Evolutionary conservation across 2,113 vertebrate species (phyloP).

Genomic region (Hyaena hyaena): DNA sequence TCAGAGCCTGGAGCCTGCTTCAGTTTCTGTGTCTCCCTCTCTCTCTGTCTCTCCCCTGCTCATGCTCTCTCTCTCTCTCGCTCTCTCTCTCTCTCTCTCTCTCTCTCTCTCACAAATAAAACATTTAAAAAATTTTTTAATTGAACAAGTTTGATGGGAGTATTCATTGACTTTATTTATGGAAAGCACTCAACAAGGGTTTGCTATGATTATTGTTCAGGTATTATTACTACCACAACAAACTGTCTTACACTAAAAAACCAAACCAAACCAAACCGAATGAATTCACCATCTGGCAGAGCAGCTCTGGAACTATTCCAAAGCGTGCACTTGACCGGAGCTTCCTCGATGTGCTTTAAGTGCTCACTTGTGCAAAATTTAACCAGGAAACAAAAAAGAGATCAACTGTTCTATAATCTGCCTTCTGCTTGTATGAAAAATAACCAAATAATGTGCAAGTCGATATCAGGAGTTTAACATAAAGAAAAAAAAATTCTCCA

Average conservation of each 20-base stretch:
- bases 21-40: too few species aligned
- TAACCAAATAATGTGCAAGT: not conserved
- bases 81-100: too few species aligned
- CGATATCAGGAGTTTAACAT: not conserved
- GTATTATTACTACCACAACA: not conserved
- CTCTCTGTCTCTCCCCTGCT: too few species aligned
- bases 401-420: not conserved
- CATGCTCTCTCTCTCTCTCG: too few species aligned
- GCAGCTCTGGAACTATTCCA: not conserved
- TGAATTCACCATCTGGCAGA: not conserved
- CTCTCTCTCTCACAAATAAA: too few species aligned
- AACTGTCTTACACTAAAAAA: not conserved
- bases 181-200: not conserved
- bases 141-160: not conserved
- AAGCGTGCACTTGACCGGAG: not conserved
- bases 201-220: not conserved
- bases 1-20: too few species aligned
- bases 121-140: not conserved
- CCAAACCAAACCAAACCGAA: not conserved
- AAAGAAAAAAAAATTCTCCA: not conserved
- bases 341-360: not conserved
- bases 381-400: not conserved
- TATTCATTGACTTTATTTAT: not conserved
- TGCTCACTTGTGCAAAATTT: conserved; percentile 8
- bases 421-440: not conserved